These are phyloP conservation scores for Sthenelais limicola DNA, from an alignment of 2,888 invertebrate genomes.

Conservation along the genomic window DNA sequence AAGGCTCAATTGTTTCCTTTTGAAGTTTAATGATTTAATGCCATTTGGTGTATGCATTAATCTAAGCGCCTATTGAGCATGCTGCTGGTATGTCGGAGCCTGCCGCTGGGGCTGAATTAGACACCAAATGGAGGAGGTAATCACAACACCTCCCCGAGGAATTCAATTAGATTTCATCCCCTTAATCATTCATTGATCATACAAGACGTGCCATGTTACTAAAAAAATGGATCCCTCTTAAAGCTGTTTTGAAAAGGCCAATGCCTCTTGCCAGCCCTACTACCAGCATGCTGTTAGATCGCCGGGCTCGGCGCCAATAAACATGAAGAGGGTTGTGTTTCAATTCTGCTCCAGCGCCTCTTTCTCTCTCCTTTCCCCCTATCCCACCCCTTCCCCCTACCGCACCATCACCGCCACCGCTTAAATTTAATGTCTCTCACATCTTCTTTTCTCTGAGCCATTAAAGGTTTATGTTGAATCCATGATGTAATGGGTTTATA, in stretches of 20 bases:
- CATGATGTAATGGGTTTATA: conserved; percentile 26
- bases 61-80: conserved; percentile 13
- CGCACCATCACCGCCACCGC: no score
- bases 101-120: conserved; percentile 14
- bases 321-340: conserved; percentile 32
- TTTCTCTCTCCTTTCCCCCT: no score
- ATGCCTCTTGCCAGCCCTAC: background rate
- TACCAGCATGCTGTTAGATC: background rate
- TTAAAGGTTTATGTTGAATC: conserved; percentile 39
- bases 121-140: conserved; percentile 34
- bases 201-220: conserved; percentile 26
- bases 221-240: no score
- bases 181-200: conserved; percentile 36
- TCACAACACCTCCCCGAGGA: conserved; percentile 11
- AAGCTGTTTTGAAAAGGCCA: no score
- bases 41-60: conserved; percentile 37
- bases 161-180: conserved; percentile 20
- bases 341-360: conserved; percentile 14
- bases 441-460: conserved; percentile 37
- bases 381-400: no score
- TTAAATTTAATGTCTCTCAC: conserved; percentile 36
- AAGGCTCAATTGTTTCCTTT: conserved; percentile 38
- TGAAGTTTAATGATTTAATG: conserved; percentile 40
- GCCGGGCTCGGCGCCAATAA: conserved; percentile 6
- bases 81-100: conserved; percentile 3